phyloP scores from a whole-genome alignment of 2,113 vertebrate species.

The Leucopternis melanops region DNA sequence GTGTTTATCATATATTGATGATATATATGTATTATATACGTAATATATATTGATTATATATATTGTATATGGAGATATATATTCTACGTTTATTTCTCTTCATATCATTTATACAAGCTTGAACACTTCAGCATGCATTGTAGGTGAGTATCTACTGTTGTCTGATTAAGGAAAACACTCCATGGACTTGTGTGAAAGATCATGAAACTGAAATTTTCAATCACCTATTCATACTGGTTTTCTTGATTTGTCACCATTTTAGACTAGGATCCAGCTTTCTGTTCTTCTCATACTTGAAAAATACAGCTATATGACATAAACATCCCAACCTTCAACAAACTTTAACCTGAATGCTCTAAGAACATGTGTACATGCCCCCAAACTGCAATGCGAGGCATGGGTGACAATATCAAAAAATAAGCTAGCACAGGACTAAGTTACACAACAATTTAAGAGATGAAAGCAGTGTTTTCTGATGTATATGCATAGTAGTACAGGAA shows the following conservation, averaged over 20 bases:
- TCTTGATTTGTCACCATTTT: neutral
- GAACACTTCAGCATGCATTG: neutral
- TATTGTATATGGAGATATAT: neutral
- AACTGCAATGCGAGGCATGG: neutral
- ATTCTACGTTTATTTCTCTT: neutral
- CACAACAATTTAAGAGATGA: neutral
- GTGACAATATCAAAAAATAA: neutral
- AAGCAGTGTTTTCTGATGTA: neutral
- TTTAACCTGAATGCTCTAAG: neutral
- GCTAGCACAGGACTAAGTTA: neutral
- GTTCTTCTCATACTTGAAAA: neutral
- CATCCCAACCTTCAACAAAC: neutral
- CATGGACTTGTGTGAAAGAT: neutral
- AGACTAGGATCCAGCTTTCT: neutral
- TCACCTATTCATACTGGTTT: neutral
- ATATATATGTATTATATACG: neutral
- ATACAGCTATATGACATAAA: neutral
- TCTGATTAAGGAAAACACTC: neutral
- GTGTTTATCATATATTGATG: neutral
- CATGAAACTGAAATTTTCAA: neutral
- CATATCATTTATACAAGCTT: neutral
- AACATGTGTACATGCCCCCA: fast-evolving
- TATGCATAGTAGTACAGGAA: neutral
- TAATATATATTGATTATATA: neutral
- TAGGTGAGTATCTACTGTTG: neutral